Conservation (phyloP, 2,113 vertebrate species). For the Saccopteryx leptura region DNA sequence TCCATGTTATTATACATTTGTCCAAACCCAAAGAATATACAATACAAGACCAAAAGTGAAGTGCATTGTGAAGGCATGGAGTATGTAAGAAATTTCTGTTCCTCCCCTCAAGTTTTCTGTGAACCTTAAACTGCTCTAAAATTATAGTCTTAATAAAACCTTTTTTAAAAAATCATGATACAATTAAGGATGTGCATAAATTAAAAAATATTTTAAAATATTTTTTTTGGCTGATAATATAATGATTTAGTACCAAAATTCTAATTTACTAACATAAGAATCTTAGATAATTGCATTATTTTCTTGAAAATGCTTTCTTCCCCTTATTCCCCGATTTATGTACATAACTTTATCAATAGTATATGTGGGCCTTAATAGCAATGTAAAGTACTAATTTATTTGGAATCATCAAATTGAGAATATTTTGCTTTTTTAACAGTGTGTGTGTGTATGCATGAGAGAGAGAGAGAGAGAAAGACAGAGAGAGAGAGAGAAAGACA, state of each 20-base stretch:
- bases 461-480: background rate
- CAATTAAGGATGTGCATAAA: background rate
- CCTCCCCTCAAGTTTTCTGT: background rate
- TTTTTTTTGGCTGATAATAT: background rate
- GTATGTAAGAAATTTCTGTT: background rate
- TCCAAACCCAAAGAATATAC: background rate
- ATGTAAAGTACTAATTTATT: background rate
- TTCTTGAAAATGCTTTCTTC: background rate
- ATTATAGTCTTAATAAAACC: background rate
- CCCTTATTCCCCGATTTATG: background rate
- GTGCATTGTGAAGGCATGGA: background rate
- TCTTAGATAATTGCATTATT: background rate
- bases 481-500: background rate
- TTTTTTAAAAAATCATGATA: background rate
- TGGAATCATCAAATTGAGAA: background rate
- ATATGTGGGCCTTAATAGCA: background rate
- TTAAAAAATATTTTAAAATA: background rate
- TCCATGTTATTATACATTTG: background rate
- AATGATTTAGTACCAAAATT: background rate
- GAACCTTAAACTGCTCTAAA: background rate
- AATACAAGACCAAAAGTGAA: background rate
- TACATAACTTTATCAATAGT: background rate
- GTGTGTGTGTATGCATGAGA: background rate
- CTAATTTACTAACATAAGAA: background rate
- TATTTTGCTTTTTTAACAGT: background rate